Base-by-base conservation (phyloP, 1,140 invertebrate genomes). In the Sycophila sp. region DNA sequence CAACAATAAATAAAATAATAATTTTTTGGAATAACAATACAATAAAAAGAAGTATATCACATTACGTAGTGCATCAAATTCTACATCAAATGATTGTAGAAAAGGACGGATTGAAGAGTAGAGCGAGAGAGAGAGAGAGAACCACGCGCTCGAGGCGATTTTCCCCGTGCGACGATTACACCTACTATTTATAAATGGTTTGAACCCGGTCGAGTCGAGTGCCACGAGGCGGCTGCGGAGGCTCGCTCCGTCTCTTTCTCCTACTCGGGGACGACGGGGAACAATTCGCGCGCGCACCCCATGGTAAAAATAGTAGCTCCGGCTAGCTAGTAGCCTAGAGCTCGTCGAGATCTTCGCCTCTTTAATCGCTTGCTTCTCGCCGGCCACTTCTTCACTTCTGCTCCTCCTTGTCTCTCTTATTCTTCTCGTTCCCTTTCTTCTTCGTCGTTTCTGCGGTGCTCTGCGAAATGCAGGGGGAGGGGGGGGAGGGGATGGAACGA, bases 261-360 rank as follows among this genome's bases (percentile, higher is more conserved):
- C 65, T 36, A 72, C 58, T 77, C 51, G 40, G 38, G 53, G 67
- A 75, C 78, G 76, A 76, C 78, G 76, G 77, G 77, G 76, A 84
- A 85, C 83, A 81, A 83, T 84, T 80, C 79, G 78, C 80, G 59
- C n/a, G n/a, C 59, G 15, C 75, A 83, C 81, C 81, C 83, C 81
- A 84, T 84, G 83, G 75, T 86, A 86, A 83, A 86, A 86, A 86
- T 86, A 86, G 84, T 81, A 80, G 75, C 81, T 77, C 76, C 81
- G 81, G 79, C 77, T 73, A 82, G 82, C 83, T 80, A 71, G 74
- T 71, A 68, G 62, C 73, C 55, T 66, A 42, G 34, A 71, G 63
- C 40, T 64, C 42, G 26, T 56, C 40, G 47, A 70, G 47, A n/a
- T n/a, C 22, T 28, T 56, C 47, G 15, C 63, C 49, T 6, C 40